A percentile compares a stretch with the other conserved stretches of the same genome.
phyloP scores from a whole-genome alignment of 2,888 invertebrate genomes.

The Scaptomyza flava region DNA sequence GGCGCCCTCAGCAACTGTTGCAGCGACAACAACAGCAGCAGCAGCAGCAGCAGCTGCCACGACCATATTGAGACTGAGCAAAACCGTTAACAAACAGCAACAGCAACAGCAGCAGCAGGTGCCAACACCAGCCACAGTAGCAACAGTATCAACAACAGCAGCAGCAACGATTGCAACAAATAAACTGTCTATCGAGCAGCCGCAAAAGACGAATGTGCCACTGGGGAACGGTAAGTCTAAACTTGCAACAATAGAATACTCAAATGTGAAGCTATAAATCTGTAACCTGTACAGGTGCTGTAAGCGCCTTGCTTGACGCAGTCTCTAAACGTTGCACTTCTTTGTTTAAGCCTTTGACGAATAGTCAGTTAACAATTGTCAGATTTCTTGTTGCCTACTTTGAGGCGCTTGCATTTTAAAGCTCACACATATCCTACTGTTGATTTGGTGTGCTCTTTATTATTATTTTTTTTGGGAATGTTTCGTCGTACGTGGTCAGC shows the following conservation, averaged over 20 bases:
- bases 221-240: slow-evolving; percentile 84
- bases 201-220: slow-evolving; percentile 82
- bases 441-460: slow-evolving; percentile 32
- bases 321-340: slow-evolving; percentile 12
- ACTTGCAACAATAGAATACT: slow-evolving; percentile 44
- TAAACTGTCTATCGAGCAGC: slow-evolving; percentile 64
- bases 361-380: slow-evolving; percentile 25
- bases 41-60: slow-evolving; percentile 62
- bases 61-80: slow-evolving; percentile 77
- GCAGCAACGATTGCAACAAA: slow-evolving; percentile 54
- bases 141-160: slow-evolving; percentile 45
- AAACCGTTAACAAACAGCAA: slow-evolving; percentile 61
- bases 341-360: slow-evolving; percentile 28
- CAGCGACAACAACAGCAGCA: slow-evolving; percentile 60
- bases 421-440: slow-evolving; percentile 12
- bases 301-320: slow-evolving; percentile 11
- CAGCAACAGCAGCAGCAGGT: slow-evolving; percentile 43
- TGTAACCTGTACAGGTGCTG: slow-evolving; percentile 29
- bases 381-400: slow-evolving; percentile 50
- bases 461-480: slow-evolving; percentile 15
- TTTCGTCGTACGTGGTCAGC: slow-evolving; percentile 78
- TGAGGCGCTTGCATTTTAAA: slow-evolving; percentile 38
- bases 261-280: slow-evolving; percentile 63
- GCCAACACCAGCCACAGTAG: slow-evolving; percentile 6
- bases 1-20: slow-evolving; percentile 29